Evolutionary conservation across 1,140 invertebrate species (phyloP).

Genomic region (Trichonephila clavipes): DNA sequence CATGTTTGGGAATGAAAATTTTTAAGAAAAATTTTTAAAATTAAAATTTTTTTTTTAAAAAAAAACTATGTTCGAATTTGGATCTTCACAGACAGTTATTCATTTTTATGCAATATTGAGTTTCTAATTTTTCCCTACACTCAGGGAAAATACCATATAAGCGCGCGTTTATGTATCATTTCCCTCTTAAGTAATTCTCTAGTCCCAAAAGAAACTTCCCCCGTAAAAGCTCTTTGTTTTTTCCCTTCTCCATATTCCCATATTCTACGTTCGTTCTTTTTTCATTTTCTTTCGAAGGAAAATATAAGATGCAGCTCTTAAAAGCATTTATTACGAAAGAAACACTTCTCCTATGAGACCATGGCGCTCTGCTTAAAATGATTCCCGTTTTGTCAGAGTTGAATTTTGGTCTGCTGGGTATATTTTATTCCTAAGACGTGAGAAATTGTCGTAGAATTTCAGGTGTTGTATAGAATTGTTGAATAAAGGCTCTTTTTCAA

Average conservation of each 20-base stretch:
- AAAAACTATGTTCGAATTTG: too few species aligned
- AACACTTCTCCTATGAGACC: background rate
- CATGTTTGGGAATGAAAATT: too few species aligned
- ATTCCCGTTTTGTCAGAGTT: background rate
- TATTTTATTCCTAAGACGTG: background rate
- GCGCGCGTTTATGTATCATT: background rate
- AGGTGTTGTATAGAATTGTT: background rate
- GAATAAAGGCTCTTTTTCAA: background rate
- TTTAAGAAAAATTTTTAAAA: too few species aligned
- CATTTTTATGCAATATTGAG: too few species aligned
- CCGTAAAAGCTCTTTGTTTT: background rate
- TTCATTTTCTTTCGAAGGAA: background rate
- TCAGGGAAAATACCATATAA: too few species aligned
- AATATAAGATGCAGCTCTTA: background rate
- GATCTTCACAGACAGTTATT: too few species aligned
- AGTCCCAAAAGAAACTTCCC: background rate
- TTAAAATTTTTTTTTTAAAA: too few species aligned
- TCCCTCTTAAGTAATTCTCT: background rate
- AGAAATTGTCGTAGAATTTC: background rate
- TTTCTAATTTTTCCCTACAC: too few species aligned
- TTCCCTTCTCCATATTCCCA: background rate
- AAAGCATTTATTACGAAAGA: conserved; percentile 17
- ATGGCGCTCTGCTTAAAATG: background rate
- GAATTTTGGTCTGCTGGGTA: background rate
- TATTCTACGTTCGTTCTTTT: background rate